Evolutionary conservation across 2,888 invertebrate species (phyloP).

Genomic region (Tinea trinotella): DNA sequence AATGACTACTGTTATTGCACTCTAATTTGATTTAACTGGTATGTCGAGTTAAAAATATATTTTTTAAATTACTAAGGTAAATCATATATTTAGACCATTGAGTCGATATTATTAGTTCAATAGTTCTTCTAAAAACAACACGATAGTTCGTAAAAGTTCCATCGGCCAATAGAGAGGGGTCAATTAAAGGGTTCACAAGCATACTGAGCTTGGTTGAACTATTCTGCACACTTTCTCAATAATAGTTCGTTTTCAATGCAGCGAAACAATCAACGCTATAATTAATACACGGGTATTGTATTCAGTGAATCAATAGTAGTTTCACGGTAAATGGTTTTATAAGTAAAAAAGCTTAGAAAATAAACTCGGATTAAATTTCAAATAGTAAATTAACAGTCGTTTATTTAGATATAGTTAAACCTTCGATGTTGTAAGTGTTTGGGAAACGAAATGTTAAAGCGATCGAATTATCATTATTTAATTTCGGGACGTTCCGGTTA

Average conservation of each 20-base stretch:
- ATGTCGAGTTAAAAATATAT: no score
- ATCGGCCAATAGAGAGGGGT: neutral
- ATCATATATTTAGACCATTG: no score
- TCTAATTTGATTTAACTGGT: no score
- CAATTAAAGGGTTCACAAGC: neutral
- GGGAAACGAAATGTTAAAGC: neutral
- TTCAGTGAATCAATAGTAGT: constrained; percentile 4
- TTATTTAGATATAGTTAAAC: no score
- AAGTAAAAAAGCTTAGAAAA: neutral
- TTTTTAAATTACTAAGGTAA: no score
- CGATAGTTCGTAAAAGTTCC: neutral
- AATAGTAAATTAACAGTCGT: neutral
- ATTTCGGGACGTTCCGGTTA: constrained; percentile 8
- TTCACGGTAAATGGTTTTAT: constrained; percentile 15
- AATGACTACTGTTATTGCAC: no score
- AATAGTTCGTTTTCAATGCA: constrained; percentile 2
- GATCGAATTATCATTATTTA: neutral
- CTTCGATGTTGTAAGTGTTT: neutral
- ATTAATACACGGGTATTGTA: constrained; percentile 17
- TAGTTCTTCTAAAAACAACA: no score
- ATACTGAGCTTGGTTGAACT: neutral
- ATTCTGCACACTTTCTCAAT: constrained; percentile 8
- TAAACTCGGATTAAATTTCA: neutral
- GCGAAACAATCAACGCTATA: neutral
- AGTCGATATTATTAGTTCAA: no score